Evolutionary conservation across 2,113 vertebrate species (phyloP).

Genomic region (Antigone vipio): DNA sequence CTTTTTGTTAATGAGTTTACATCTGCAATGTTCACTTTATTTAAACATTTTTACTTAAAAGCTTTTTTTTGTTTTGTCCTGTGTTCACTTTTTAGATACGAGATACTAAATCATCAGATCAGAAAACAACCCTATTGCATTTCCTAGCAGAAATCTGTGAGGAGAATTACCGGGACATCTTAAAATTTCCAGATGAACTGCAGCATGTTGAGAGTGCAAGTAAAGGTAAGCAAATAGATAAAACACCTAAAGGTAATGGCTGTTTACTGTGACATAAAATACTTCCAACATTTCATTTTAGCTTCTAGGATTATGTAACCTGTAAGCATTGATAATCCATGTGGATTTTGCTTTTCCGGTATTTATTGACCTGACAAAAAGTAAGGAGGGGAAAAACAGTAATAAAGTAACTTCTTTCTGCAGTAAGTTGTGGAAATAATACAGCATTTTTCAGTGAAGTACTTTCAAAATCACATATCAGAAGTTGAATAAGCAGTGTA

Average conservation of each 20-base stretch:
- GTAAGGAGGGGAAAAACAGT: not conserved
- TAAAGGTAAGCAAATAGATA: slow-evolving; percentile 81
- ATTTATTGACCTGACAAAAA: not conserved
- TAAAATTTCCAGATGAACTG: slow-evolving; percentile 93
- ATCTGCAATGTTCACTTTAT: not conserved
- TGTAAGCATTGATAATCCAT: not conserved
- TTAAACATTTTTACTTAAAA: not conserved
- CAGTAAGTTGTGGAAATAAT: not conserved
- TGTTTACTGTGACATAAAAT: not conserved
- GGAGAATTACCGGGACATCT: slow-evolving; percentile 81
- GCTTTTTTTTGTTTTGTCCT: not conserved
- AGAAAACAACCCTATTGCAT: slow-evolving; percentile 90
- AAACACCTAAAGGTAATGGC: not conserved
- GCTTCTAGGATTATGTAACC: not conserved
- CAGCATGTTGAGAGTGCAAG: slow-evolving; percentile 92
- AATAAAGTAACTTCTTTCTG: not conserved
- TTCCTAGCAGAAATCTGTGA: slow-evolving; percentile 93
- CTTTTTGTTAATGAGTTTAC: not conserved
- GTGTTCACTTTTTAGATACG: slow-evolving; percentile 77
- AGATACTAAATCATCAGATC: slow-evolving; percentile 92
- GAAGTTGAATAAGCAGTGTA: not conserved
- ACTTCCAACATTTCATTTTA: not conserved
- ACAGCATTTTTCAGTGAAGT: not conserved
- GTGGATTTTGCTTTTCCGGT: not conserved
- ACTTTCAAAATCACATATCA: accelerated